Conservation (phyloP, 2,888 invertebrate species). For the Pharmacophagus antenor region DNA sequence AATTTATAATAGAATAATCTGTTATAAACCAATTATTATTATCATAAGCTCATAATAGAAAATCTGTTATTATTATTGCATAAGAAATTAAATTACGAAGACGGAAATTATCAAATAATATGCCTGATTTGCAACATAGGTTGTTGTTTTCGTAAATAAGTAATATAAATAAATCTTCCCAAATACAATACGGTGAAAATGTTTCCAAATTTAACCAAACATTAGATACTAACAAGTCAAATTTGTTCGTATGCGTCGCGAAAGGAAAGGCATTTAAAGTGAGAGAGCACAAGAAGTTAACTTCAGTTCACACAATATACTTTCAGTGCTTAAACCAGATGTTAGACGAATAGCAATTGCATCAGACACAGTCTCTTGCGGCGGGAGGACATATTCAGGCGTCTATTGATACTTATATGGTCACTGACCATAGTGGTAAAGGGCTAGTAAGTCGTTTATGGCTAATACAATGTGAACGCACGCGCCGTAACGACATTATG, state of each 20-base stretch:
- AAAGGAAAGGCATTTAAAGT: conserved; percentile 18
- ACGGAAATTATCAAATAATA: too few relatives aligned
- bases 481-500: conserved; percentile 16
- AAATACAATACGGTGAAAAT: not conserved
- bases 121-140: too few relatives aligned
- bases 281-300: conserved; percentile 10
- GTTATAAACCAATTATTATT: too few relatives aligned
- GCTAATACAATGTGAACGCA: conserved; percentile 24
- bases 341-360: conserved; percentile 24
- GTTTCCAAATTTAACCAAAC: not conserved
- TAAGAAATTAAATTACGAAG: too few relatives aligned
- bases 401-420: conserved; percentile 30
- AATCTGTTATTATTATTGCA: too few relatives aligned
- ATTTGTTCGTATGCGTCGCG: not conserved
- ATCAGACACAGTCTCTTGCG: conserved; percentile 19
- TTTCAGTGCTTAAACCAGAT: conserved; percentile 25
- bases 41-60: too few relatives aligned
- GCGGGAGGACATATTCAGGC: conserved; percentile 23
- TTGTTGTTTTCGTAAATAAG: too few relatives aligned
- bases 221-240: not conserved
- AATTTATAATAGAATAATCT: too few relatives aligned
- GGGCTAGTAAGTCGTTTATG: conserved; percentile 37
- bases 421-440: conserved; percentile 27
- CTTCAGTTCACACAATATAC: conserved; percentile 20
- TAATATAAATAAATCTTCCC: too few relatives aligned